Percentiles rank a stretch among this genome's conserved stretches.
Evolutionary conservation across 2,888 invertebrate species (phyloP).

Genomic region (Osmoderma eremita): DNA sequence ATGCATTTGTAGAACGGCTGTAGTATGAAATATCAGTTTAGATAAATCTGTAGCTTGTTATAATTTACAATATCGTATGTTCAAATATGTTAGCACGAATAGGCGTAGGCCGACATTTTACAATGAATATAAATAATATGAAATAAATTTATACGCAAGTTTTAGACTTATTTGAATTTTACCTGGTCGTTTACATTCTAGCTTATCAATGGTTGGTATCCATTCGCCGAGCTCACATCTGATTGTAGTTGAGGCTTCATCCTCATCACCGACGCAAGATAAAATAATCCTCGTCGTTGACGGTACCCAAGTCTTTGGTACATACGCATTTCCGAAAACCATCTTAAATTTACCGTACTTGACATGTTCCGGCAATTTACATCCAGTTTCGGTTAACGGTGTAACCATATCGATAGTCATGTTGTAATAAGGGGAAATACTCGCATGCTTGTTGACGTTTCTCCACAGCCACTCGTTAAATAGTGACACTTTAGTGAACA

Average conservation of each 20-base stretch:
- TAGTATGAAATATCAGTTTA: too few species aligned
- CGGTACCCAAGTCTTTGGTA: background rate
- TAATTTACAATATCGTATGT: too few species aligned
- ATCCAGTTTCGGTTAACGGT: background rate
- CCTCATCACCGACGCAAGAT: background rate
- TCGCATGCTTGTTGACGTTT: background rate
- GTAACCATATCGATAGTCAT: background rate
- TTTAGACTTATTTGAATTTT: background rate
- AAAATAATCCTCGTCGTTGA: conserved; percentile 1
- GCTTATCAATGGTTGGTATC: background rate
- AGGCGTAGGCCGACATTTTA: too few species aligned
- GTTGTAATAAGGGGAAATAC: background rate
- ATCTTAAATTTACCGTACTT: conserved; percentile 3
- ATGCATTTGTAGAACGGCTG: too few species aligned
- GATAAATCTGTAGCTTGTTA: too few species aligned
- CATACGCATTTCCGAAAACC: background rate
- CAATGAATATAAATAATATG: too few species aligned
- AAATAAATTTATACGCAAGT: too few species aligned
- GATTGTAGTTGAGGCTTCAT: background rate
- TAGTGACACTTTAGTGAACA: background rate
- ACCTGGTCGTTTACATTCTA: background rate
- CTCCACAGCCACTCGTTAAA: background rate
- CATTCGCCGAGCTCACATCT: background rate
- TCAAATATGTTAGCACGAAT: too few species aligned
- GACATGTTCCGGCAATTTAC: conserved; percentile 1